Evolutionary conservation across 2,888 invertebrate genomes (phyloP).

Genomic region (Chouioia cunea): DNA sequence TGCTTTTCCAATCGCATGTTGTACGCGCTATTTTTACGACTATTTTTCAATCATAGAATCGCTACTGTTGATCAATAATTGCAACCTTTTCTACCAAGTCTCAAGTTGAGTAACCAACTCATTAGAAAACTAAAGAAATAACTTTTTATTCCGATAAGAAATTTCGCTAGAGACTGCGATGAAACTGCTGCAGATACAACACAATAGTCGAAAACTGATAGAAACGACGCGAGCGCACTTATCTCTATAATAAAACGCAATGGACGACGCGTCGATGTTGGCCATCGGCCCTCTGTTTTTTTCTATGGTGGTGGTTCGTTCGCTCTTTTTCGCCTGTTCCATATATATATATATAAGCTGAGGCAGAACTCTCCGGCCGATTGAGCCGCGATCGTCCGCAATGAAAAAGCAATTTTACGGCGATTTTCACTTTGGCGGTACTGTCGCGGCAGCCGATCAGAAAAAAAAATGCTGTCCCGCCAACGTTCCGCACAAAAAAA

Average conservation of each 20-base stretch:
- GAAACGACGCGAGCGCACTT: slow-evolving; percentile 8
- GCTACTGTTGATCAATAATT: no score
- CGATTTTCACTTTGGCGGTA: slow-evolving; percentile 45
- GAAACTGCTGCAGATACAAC: no score
- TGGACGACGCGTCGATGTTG: not conserved
- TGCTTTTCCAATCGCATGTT: no score
- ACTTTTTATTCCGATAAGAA: no score
- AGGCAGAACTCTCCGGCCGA: slow-evolving; percentile 32
- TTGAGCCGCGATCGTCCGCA: slow-evolving; percentile 44
- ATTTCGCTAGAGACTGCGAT: no score
- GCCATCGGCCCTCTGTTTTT: slow-evolving; percentile 11
- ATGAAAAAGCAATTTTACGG: slow-evolving; percentile 48
- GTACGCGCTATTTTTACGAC: no score
- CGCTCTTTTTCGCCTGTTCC: no score
- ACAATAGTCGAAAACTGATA: not conserved
- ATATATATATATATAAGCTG: not conserved
- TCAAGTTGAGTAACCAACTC: no score
- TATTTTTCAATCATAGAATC: no score
- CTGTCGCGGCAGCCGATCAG: not conserved
- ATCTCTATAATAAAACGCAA: slow-evolving; percentile 27
- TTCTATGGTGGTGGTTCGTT: no score
- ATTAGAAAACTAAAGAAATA: no score
- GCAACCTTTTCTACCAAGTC: no score
- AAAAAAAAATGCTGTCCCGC: not conserved
- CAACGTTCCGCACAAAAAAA: not conserved